Conservation (phyloP, 2,888 invertebrate genomes). For the Cyclophora punctaria region DNA sequence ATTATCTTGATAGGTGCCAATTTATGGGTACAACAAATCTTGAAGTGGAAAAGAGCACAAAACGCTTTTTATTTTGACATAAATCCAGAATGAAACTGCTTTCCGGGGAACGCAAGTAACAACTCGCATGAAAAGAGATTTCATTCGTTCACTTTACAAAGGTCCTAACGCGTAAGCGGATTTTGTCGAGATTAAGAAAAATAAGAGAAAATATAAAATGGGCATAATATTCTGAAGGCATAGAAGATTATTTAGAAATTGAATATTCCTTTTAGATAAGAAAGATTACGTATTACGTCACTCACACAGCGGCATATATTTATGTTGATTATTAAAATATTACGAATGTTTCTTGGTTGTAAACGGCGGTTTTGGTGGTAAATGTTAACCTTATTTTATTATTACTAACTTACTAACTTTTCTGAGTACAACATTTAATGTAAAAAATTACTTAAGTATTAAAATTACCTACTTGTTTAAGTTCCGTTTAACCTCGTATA, state of each 20-base stretch:
- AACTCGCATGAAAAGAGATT: slow-evolving; percentile 32
- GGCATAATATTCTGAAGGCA: slow-evolving; percentile 27
- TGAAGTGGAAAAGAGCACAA: slow-evolving; percentile 16
- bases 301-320: slow-evolving; percentile 11
- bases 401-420: too few species aligned
- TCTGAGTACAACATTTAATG: too few species aligned
- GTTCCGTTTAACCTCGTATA: too few species aligned
- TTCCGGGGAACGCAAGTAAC: slow-evolving; percentile 3
- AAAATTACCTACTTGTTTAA: too few species aligned
- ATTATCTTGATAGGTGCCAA: slow-evolving; percentile 21
- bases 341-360: too few species aligned
- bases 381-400: too few species aligned
- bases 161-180: slow-evolving; percentile 45
- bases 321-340: slow-evolving; percentile 7
- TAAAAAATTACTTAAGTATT: too few species aligned
- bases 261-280: slow-evolving; percentile 26
- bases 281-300: slow-evolving; percentile 23
- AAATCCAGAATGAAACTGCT: slow-evolving; percentile 28
- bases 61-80: slow-evolving; percentile 30
- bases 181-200: slow-evolving; percentile 46
- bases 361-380: too few species aligned
- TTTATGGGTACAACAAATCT: slow-evolving; percentile 20
- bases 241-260: slow-evolving; percentile 29
- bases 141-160: slow-evolving; percentile 42
- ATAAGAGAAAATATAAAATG: slow-evolving; percentile 37